Evolutionary conservation across 2,113 vertebrate species (phyloP), one percentile per base, ranked within the genome.

Genomic region (Craseonycteris thonglongyai): DNA sequence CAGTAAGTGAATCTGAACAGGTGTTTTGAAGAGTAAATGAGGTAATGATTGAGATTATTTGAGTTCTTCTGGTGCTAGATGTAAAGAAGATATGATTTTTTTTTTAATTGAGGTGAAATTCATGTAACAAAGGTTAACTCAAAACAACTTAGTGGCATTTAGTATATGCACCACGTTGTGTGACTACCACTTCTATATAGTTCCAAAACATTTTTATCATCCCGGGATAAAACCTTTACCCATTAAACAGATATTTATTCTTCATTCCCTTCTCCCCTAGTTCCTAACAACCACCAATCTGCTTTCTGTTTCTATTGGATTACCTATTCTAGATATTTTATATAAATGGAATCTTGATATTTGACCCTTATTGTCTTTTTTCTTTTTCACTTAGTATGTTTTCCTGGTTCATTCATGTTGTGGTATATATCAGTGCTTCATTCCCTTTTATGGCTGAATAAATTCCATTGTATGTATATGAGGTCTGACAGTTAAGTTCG

Each of bases 101-200:
- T 88, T 80, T 58, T 19, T 2, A 65, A n/a, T 92, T 72, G 33
- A 66, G 21, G 24, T 71, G 35, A 74, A 76, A 75, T 18, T 89
- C 63, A 51, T 2, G 15, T 84, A 91, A 91, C 30, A 95, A 76
- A 94, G 74, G 76, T 45, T 79, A 91, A 91, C 69, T 85, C 38
- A 81, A 83, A 94, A 76, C 33, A 78, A 3, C 61, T 83, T 16
- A 83, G 9, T 79, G 19, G 40, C 6, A 54, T 87, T 45, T 51
- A 85, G 63, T 69, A 69, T 4, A 14, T 69, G 54, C 8, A 47
- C 56, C 76, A 0, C n/a, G 0, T 75, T 92, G 78, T 78, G 9
- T 33, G 74, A 13, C 28, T 24, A 75, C 42, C 22, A 28, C 18
- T 90, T 91, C 30, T 82, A 10, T 76, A 22, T 89, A 63, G 22